Evolutionary conservation across 1,140 invertebrate genomes (phyloP).

Genomic region (Caerostris darwini): DNA sequence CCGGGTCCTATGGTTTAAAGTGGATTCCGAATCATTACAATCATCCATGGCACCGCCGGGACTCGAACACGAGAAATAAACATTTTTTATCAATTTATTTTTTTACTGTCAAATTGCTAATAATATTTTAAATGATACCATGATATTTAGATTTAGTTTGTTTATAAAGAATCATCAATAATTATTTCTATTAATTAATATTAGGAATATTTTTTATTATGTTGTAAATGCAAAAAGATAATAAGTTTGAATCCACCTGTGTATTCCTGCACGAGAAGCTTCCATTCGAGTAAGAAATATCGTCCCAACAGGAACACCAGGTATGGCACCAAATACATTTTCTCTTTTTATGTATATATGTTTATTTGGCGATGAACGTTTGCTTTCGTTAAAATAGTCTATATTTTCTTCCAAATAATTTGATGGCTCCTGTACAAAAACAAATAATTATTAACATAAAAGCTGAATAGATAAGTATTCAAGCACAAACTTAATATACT

Average conservation of each 20-base stretch:
- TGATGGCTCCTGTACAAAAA: not conserved
- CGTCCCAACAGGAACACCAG: slow-evolving; percentile 39
- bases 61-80: no score
- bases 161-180: no score
- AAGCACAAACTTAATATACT: not conserved
- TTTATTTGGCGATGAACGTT: not conserved
- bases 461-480: not conserved
- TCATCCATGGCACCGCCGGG: no score
- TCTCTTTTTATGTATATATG: not conserved
- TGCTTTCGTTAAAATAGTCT: not conserved
- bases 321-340: slow-evolving; percentile 52
- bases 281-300: slow-evolving; percentile 34
- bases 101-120: no score
- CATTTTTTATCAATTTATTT: no score
- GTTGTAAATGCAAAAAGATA: not conserved
- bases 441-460: not conserved
- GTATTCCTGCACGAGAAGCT: slow-evolving; percentile 63
- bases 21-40: no score
- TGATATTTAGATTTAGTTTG: no score
- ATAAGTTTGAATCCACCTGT: slow-evolving; percentile 32
- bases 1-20: no score
- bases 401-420: not conserved
- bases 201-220: no score
- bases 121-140: no score
- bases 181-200: no score